Base-by-base conservation (phyloP, 2,797 vertebrate genomes). In the Cygnus olor region DNA sequence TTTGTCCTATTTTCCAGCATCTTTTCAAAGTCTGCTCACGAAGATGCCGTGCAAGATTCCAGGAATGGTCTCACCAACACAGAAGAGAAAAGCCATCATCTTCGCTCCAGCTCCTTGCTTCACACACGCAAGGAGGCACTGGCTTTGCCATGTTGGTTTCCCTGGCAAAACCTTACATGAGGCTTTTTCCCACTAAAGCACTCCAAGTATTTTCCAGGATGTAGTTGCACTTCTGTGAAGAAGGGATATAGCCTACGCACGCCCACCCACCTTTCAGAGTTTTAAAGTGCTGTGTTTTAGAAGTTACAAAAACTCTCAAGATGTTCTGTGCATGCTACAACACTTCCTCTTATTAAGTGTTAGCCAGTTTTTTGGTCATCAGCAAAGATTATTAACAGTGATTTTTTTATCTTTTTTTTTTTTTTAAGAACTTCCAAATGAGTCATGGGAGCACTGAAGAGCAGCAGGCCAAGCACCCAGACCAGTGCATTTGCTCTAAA, bases 391-490 rank as follows among this genome's bases (percentile, higher is more conserved):
- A 79, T 64, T 49, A 72, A 64, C 34, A 3, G 78, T 2, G 80
- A 80, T 84, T 87, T 82, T 65, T 64, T 28, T 19, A 36, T 36
- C 8, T 36, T 36, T 22, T 64, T 63, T 28, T 63, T 63, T 42
- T 64, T 64, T 63, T 88, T 11, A 64, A 80, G 85, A 86, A 80
- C 82, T 68, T 80, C 42, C 38, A 82, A 38, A 57, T 28, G 71
- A 69, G 84, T 76, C 18, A 34, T 4, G 60, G 71, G 82, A 72
- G 78, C 49, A 10, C 42, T 12, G 68, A 82, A 22, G 74, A 66
- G 92, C 92, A 78, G 44, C 63, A 11, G 92, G 90, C 69, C 70
- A 28, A 58, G 83, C 81, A 73, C 68, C 66, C 89, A 6, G 80
- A 80, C 87, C 79, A 9, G 30, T 14, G n/a, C 9, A 0, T 19